These are phyloP conservation scores for Anarrhichthys ocellatus DNA, from an alignment of 2,113 vertebrate species.

Conservation along the genomic window DNA sequence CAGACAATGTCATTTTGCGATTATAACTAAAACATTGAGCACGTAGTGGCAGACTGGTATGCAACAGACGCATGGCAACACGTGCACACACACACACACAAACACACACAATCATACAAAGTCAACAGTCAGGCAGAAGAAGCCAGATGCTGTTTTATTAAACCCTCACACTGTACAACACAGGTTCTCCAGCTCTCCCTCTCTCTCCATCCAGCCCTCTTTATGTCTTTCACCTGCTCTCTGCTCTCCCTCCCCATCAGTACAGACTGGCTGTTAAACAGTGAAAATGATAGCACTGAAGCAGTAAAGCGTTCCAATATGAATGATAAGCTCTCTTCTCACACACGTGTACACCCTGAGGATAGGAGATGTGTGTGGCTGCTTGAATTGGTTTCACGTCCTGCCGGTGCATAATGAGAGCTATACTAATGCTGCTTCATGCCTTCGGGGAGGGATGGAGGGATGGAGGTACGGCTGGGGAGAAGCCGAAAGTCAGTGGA, in stretches of 20 bases:
- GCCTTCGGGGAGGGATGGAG: conserved; percentile 12
- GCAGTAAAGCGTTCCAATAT: conserved; percentile 41
- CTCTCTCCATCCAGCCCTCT: neutral
- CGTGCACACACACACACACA: neutral
- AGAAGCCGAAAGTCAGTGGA: conserved; percentile 17
- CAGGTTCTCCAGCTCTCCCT: conserved; percentile 12
- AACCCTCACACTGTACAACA: conserved; percentile 33
- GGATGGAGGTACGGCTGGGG: neutral
- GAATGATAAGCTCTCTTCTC: conserved; percentile 30
- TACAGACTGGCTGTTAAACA: conserved; percentile 4
- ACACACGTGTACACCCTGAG: conserved; percentile 15
- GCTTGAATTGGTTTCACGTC: conserved; percentile 57
- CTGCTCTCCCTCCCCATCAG: neutral
- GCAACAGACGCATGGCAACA: conserved; percentile 25
- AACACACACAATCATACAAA: neutral
- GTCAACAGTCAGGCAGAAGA: conserved; percentile 15
- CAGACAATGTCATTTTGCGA: conserved; percentile 29
- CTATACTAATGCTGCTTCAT: conserved; percentile 20
- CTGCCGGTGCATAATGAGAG: conserved; percentile 60
- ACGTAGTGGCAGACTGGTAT: conserved; percentile 33
- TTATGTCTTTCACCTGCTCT: neutral
- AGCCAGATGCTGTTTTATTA: conserved; percentile 58
- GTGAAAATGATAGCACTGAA: conserved; percentile 52
- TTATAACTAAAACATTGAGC: conserved; percentile 27
- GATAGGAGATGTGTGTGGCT: conserved; percentile 37